A percentile compares a stretch with the other conserved stretches of the same genome.
Evolutionary conservation across 2,113 vertebrate species (phyloP).

Genomic region (Amia ocellicauda): DNA sequence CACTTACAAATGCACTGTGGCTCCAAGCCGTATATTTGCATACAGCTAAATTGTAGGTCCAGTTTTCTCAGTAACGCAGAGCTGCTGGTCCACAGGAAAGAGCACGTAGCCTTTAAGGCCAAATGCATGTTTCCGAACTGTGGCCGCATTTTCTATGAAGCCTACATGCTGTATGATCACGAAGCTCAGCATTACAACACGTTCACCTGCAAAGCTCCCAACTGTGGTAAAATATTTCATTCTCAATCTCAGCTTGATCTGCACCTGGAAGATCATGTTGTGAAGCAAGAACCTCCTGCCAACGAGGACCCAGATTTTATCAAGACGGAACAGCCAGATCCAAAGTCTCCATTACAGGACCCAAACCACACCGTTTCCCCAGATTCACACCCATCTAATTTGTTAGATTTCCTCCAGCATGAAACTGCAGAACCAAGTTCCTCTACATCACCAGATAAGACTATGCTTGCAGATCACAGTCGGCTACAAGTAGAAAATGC

Average conservation of each 20-base stretch:
- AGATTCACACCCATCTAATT: slow-evolving; percentile 21
- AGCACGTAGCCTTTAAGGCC: slow-evolving; percentile 82
- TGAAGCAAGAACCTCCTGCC: slow-evolving; percentile 27
- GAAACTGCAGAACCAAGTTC: slow-evolving; percentile 18
- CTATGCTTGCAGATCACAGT: slow-evolving; percentile 2
- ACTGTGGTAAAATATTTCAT: slow-evolving; percentile 87
- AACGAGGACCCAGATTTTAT: slow-evolving; percentile 30
- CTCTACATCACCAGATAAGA: neutral
- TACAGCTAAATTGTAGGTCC: slow-evolving; percentile 94
- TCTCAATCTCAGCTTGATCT: slow-evolving; percentile 82
- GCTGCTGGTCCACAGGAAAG: slow-evolving; percentile 83
- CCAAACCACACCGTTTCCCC: slow-evolving; percentile 24
- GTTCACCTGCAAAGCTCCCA: slow-evolving; percentile 80
- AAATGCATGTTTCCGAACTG: slow-evolving; percentile 96
- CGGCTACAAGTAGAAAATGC: slow-evolving; percentile 26
- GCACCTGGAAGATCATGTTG: slow-evolving; percentile 72
- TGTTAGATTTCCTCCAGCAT: slow-evolving; percentile 17
- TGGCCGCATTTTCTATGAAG: slow-evolving; percentile 86
- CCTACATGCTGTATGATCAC: slow-evolving; percentile 91
- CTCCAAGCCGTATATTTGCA: slow-evolving; percentile 90
- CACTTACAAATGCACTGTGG: slow-evolving; percentile 96
- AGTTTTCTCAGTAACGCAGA: slow-evolving; percentile 88
- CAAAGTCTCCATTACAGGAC: slow-evolving; percentile 4
- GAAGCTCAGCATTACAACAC: slow-evolving; percentile 97
- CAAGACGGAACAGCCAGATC: neutral